Evolutionary conservation across 1,140 invertebrate species (phyloP).

Genomic region (Triops cancriformis): DNA sequence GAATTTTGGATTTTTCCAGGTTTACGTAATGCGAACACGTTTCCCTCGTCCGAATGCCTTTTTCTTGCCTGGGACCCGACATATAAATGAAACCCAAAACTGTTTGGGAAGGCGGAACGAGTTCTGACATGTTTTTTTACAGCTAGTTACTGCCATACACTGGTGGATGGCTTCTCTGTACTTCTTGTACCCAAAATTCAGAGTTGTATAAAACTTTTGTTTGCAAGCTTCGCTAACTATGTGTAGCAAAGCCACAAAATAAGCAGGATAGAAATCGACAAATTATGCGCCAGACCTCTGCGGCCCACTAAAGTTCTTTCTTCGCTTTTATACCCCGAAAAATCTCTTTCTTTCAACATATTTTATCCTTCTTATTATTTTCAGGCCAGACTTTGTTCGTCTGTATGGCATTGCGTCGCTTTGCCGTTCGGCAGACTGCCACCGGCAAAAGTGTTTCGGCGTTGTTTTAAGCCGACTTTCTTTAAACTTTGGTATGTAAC

Average conservation of each 20-base stretch:
- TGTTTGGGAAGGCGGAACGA: too few relatives aligned
- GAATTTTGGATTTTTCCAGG: neutral
- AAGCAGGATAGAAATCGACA: neutral
- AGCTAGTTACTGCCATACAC: too few relatives aligned
- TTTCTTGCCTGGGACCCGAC: neutral
- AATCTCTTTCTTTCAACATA: neutral
- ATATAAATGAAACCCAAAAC: too few relatives aligned
- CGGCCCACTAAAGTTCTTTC: conserved; percentile 2
- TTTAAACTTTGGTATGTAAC: neutral
- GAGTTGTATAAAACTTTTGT: neutral
- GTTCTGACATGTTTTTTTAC: too few relatives aligned
- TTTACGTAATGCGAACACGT: neutral
- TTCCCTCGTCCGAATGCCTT: neutral
- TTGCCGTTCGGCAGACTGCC: neutral
- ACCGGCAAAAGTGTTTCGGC: neutral
- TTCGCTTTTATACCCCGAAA: neutral
- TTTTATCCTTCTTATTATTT: neutral
- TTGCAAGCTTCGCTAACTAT: neutral
- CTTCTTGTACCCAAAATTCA: too few relatives aligned
- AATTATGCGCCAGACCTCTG: neutral
- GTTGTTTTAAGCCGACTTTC: neutral
- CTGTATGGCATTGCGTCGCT: neutral
- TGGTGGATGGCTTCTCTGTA: too few relatives aligned
- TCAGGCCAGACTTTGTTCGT: neutral
- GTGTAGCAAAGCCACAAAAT: neutral